A percentile compares a stretch with the other conserved stretches of the same genome.
Evolutionary conservation across 2,797 vertebrate species (phyloP).

Genomic region (Sebastes hubbsi): DNA sequence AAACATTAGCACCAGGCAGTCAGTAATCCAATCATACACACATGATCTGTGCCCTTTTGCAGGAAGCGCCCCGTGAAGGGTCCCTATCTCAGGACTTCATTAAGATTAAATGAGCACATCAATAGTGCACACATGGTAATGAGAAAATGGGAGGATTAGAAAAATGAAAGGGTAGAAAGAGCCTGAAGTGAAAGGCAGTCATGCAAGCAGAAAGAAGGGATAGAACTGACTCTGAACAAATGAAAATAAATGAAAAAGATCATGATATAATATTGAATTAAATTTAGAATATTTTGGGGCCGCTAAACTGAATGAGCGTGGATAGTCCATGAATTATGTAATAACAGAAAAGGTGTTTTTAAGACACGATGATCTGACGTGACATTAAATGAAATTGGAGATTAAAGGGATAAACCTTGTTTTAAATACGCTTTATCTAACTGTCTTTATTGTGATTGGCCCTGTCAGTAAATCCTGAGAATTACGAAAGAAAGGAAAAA

Average conservation of each 20-base stretch:
- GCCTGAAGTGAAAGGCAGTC: constrained; percentile 17
- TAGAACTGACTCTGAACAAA: constrained; percentile 9
- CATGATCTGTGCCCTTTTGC: constrained; percentile 83
- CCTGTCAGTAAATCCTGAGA: neutral
- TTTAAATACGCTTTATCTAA: neutral
- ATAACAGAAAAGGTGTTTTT: neutral
- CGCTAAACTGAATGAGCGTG: neutral
- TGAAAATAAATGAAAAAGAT: neutral
- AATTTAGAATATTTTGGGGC: neutral
- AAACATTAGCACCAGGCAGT: constrained; percentile 73
- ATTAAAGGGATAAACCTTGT: neutral
- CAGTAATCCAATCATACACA: constrained; percentile 83
- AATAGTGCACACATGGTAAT: constrained; percentile 72
- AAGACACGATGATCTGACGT: neutral
- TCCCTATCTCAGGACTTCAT: constrained; percentile 75
- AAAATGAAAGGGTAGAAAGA: constrained; percentile 43
- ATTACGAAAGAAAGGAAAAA: neutral
- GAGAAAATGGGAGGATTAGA: constrained; percentile 58
- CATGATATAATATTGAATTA: constrained; percentile 3
- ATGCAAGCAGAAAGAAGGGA: constrained; percentile 8
- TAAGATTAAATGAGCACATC: constrained; percentile 81
- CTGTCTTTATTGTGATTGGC: neutral
- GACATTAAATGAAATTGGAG: constrained; percentile 1
- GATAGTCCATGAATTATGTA: neutral
- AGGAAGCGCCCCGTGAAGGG: constrained; percentile 77